Conservation (phyloP, 2,113 vertebrate genomes). For the Pungitius pungitius region DNA sequence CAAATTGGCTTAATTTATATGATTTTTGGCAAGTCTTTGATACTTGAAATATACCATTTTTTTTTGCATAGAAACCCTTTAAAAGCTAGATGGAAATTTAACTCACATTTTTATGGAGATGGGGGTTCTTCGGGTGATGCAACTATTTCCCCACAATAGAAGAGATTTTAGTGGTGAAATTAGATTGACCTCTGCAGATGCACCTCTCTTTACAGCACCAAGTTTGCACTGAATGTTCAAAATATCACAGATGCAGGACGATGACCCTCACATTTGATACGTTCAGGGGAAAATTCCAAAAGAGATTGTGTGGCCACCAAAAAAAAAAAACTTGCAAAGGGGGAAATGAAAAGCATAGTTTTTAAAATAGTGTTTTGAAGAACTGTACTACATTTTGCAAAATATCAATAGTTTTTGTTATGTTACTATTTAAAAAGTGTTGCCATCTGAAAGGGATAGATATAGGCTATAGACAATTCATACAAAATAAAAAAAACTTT, state of each 20-base stretch:
- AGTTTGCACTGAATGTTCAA: not conserved
- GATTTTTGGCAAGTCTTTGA: slow-evolving; percentile 5
- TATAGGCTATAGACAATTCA: not conserved
- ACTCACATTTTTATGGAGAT: not conserved
- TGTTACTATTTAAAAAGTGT: not conserved
- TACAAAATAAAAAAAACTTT: no score
- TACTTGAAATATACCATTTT: slow-evolving; percentile 3
- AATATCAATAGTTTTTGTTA: not conserved
- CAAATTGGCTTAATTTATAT: not conserved
- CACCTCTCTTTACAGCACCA: slow-evolving; percentile 35
- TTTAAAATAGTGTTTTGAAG: not conserved
- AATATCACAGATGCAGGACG: not conserved
- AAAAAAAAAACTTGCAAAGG: not conserved
- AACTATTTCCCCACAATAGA: slow-evolving; percentile 37
- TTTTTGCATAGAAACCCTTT: slow-evolving; percentile 13
- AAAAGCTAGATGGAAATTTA: slow-evolving; percentile 7
- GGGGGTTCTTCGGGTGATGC: slow-evolving; percentile 14
- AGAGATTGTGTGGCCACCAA: not conserved
- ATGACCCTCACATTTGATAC: not conserved
- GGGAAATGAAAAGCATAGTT: not conserved
- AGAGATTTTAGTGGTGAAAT: slow-evolving; percentile 42
- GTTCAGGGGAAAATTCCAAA: not conserved
- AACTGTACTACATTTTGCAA: not conserved
- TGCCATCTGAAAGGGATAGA: not conserved
- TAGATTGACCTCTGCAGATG: slow-evolving; percentile 49